Evolutionary conservation across 53 echinoderm and acorn worm species (phyloP).

Genomic region (Mesocentrotus franciscanus): DNA sequence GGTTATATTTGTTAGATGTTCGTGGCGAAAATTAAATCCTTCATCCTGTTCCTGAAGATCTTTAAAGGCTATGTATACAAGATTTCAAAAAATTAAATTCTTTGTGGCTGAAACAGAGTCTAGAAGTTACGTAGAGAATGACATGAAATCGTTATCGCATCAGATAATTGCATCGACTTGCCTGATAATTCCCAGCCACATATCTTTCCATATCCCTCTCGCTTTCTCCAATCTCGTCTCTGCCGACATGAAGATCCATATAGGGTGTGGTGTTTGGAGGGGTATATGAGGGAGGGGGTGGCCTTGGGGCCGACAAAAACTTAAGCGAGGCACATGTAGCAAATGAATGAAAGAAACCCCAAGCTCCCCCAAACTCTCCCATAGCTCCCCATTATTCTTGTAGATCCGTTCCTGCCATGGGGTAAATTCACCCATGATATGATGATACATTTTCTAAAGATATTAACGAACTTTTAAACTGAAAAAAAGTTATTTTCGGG

Average conservation of each 20-base stretch:
- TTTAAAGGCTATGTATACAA: no score
- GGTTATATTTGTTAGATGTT: no score
- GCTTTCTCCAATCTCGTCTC: not conserved
- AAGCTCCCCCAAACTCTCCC: no score
- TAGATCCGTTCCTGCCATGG: not conserved
- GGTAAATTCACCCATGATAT: not conserved
- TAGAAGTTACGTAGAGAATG: not conserved
- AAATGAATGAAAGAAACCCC: no score
- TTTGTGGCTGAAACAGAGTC: not conserved
- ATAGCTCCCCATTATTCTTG: no score
- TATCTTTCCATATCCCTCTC: conserved; percentile 21
- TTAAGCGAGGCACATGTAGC: no score
- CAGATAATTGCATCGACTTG: conserved; percentile 62
- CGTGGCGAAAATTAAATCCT: no score
- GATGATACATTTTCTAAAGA: no score
- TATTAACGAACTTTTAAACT: no score
- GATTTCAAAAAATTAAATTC: not conserved
- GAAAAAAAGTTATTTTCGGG: not conserved
- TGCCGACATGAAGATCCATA: not conserved
- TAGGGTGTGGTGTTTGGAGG: not conserved
- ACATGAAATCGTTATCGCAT: conserved; percentile 59
- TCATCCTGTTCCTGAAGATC: no score
- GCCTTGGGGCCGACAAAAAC: no score
- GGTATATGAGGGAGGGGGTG: no score
- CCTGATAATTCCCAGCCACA: conserved; percentile 27